Evolutionary conservation across 2,113 vertebrate genomes (phyloP).

Genomic region (Pteronura brasiliensis): DNA sequence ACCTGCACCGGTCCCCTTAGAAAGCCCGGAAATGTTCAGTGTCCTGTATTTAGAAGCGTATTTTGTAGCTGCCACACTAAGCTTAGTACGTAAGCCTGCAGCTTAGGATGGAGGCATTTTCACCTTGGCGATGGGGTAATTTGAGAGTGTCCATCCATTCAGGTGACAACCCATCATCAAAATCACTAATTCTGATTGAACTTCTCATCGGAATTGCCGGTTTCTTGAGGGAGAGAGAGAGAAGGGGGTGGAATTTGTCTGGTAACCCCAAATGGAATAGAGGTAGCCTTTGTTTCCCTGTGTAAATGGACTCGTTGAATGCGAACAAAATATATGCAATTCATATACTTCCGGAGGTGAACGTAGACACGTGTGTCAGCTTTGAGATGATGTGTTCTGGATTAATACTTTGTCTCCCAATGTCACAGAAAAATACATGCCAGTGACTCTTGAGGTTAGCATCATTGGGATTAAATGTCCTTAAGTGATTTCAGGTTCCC

Average conservation of each 20-base stretch:
- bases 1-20: constrained; percentile 42
- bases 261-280: constrained; percentile 69
- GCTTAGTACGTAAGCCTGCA: constrained; percentile 66
- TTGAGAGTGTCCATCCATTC: constrained; percentile 56
- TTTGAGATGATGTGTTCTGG: constrained; percentile 72
- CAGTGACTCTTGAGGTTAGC: constrained; percentile 50
- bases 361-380: constrained; percentile 71
- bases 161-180: constrained; percentile 60
- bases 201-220: constrained; percentile 39
- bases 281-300: constrained; percentile 77
- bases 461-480: constrained; percentile 29
- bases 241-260: constrained; percentile 61
- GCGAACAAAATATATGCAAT: constrained; percentile 84
- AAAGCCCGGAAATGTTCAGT: constrained; percentile 54
- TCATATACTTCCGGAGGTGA: constrained; percentile 77
- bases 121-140: constrained; percentile 61
- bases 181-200: constrained; percentile 53
- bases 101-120: constrained; percentile 66
- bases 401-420: constrained; percentile 70
- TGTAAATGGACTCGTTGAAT: constrained; percentile 80
- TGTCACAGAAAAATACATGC: constrained; percentile 69
- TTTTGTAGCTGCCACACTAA: constrained; percentile 77
- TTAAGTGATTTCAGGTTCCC: constrained; percentile 51
- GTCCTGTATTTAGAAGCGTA: constrained; percentile 68
- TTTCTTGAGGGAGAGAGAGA: constrained; percentile 67